Conservation (phyloP, 37 sponge, comb jelly and placozoan species). For the Amphimedon queenslandica region DNA sequence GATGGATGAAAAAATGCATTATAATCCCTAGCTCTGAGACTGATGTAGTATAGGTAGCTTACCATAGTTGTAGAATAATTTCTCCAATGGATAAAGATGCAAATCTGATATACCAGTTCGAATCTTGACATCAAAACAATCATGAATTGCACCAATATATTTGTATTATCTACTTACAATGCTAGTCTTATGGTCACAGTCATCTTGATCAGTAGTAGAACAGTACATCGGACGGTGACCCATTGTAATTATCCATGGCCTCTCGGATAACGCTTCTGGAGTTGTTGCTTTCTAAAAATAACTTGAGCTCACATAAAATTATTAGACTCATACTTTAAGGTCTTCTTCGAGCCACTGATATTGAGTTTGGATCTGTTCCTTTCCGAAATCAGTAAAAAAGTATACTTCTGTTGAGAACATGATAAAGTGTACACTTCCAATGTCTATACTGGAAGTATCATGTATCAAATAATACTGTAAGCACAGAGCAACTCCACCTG, state of each 20-base stretch:
- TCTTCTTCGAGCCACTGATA: slow-evolving; percentile 49
- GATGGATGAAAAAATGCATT: too few relatives aligned
- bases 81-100: slow-evolving; percentile 13
- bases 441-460: too few relatives aligned
- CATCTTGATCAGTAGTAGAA: slow-evolving; percentile 37
- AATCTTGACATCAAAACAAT: neutral
- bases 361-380: slow-evolving; percentile 14
- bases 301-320: neutral
- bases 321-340: slow-evolving; percentile 10
- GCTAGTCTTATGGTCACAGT: slow-evolving; percentile 38
- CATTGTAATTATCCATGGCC: slow-evolving; percentile 59
- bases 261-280: neutral
- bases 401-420: slow-evolving; percentile 63
- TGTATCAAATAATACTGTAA: neutral
- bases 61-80: slow-evolving; percentile 46
- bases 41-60: neutral
- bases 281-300: slow-evolving; percentile 9
- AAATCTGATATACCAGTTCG: neutral
- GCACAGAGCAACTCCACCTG: neutral
- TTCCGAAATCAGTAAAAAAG: slow-evolving; percentile 19
- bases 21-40: too few relatives aligned
- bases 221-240: slow-evolving; percentile 71
- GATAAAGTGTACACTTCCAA: slow-evolving; percentile 46
- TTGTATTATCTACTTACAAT: slow-evolving; percentile 23
- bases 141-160: too few relatives aligned